Conservation (phyloP, 1,140 invertebrate genomes). For the Drosophila persimilis region DNA sequence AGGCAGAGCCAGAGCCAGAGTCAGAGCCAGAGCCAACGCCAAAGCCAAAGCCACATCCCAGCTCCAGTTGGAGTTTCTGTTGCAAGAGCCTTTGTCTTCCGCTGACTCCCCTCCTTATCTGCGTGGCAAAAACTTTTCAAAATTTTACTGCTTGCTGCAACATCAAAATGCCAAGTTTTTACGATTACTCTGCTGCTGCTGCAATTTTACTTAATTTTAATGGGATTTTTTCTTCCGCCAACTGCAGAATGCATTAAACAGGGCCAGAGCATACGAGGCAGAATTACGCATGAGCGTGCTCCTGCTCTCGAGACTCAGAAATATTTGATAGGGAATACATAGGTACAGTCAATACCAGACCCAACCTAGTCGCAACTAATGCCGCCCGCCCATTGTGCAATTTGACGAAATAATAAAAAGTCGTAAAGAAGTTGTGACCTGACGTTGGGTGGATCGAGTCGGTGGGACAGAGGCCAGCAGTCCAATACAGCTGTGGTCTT, state of each 20-base stretch:
- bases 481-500: neutral
- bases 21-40: constrained; percentile 32
- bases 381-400: constrained; percentile 53
- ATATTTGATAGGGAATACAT: constrained; percentile 3
- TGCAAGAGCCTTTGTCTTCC: constrained; percentile 49
- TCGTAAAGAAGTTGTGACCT: constrained; percentile 70
- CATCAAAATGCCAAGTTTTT: constrained; percentile 81
- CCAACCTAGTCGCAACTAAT: constrained; percentile 56
- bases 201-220: constrained; percentile 83
- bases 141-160: constrained; percentile 79
- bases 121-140: constrained; percentile 80
- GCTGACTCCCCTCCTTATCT: constrained; percentile 63
- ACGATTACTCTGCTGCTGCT: constrained; percentile 73
- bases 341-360: constrained; percentile 34
- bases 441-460: constrained; percentile 3
- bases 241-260: constrained; percentile 80
- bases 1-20: constrained; percentile 18
- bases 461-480: constrained; percentile 6
- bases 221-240: constrained; percentile 81
- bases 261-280: constrained; percentile 64
- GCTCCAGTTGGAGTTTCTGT: constrained; percentile 20
- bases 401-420: constrained; percentile 80
- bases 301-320: constrained; percentile 7
- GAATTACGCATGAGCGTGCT: constrained; percentile 68
- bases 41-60: constrained; percentile 22